Evolutionary conservation across 1,140 invertebrate species (phyloP).

Genomic region (Saccostrea cuccullata): DNA sequence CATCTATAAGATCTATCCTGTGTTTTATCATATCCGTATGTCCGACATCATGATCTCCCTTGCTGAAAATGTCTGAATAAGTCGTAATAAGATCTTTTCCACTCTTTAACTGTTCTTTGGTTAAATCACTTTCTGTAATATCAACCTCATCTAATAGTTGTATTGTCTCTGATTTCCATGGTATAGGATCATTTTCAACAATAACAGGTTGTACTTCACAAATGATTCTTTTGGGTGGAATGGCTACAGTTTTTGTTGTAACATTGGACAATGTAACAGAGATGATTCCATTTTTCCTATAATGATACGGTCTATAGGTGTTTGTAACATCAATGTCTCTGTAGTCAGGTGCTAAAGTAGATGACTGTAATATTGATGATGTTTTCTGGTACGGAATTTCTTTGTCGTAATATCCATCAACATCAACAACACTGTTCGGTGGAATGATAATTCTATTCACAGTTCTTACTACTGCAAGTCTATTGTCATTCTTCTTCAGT

Average conservation of each 20-base stretch:
- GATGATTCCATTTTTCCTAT: conserved; percentile 19
- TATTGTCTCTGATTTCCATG: neutral
- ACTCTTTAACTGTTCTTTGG: conserved; percentile 24
- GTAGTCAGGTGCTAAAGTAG: conserved; percentile 22
- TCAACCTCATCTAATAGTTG: conserved; percentile 28
- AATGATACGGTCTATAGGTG: conserved; percentile 26
- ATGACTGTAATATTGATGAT: conserved; percentile 49
- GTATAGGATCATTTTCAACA: neutral
- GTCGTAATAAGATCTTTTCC: conserved; percentile 10
- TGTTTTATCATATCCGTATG: conserved; percentile 47
- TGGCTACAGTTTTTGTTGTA: conserved; percentile 35
- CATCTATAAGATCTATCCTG: conserved; percentile 45
- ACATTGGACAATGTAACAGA: conserved; percentile 41
- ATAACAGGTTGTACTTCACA: conserved; percentile 50
- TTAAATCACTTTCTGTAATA: conserved; percentile 40
- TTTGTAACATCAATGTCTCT: conserved; percentile 1
- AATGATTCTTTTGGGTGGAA: conserved; percentile 42
- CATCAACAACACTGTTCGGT: conserved; percentile 37
- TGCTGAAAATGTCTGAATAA: conserved; percentile 39
- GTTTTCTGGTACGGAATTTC: conserved; percentile 39
- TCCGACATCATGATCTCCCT: conserved; percentile 46
- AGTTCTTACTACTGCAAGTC: conserved; percentile 46
- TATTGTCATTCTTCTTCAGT: conserved; percentile 33
- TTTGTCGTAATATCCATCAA: conserved; percentile 44
- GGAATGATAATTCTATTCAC: conserved; percentile 45